Conservation (phyloP, 2,113 vertebrate genomes). For the Leuciscus idus region DNA sequence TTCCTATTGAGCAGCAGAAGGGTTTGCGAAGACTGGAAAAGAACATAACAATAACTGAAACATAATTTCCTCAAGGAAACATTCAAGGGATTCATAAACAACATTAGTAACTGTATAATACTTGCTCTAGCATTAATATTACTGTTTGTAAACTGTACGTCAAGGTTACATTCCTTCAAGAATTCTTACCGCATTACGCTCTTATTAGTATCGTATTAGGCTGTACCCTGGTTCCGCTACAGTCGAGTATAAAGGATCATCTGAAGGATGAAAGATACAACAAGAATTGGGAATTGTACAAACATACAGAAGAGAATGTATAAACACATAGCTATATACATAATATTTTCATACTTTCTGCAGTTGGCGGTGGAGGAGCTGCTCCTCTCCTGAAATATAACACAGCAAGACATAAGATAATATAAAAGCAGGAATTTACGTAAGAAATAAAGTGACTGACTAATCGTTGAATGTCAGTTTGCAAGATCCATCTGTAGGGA, state of each 20-base stretch:
- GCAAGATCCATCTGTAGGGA: neutral
- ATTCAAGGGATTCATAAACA: constrained; percentile 17
- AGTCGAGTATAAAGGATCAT: constrained; percentile 64
- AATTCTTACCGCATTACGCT: constrained; percentile 24
- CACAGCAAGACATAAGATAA: constrained; percentile 36
- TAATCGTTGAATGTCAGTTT: neutral
- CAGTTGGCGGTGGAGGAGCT: constrained; percentile 71
- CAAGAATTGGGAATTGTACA: neutral
- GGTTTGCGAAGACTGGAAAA: neutral
- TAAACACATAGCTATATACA: neutral
- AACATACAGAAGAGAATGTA: neutral
- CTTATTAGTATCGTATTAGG: constrained; percentile 66
- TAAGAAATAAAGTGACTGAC: neutral
- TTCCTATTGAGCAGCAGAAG: neutral
- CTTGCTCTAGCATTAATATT: constrained; percentile 1
- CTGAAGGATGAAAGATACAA: constrained; percentile 57
- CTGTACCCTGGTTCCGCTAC: constrained; percentile 70
- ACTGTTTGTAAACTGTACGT: constrained; percentile 10
- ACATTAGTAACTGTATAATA: neutral
- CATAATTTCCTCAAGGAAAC: neutral
- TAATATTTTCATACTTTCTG: constrained; percentile 50
- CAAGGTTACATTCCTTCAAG: constrained; percentile 3
- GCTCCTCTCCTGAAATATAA: constrained; percentile 81
- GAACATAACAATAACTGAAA: neutral
- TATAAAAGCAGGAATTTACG: neutral